Evolutionary conservation across 1,140 invertebrate species (phyloP).

Genomic region (Apis dorsata): DNA sequence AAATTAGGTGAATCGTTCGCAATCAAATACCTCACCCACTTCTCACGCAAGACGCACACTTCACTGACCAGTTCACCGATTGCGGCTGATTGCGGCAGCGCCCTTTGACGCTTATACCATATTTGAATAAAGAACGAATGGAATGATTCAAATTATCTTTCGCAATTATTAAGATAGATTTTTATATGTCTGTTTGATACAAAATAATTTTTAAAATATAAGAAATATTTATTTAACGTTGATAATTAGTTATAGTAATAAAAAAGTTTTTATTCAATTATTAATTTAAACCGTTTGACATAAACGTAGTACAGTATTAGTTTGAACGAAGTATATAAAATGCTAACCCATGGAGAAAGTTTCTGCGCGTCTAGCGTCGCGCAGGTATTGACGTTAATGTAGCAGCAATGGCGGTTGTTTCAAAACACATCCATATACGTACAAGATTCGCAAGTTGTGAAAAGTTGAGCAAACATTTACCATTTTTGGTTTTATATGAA

Average conservation of each 20-base stretch:
- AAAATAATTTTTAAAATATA: neutral
- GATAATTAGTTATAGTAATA: neutral
- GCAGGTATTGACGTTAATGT: conserved; percentile 60
- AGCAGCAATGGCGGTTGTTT: conserved; percentile 52
- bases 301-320: conserved; percentile 41
- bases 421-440: conserved; percentile 39
- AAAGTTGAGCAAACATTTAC: neutral
- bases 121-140: conserved; percentile 49
- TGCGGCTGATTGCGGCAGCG: conserved; percentile 69
- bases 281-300: conserved; percentile 4
- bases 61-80: conserved; percentile 65
- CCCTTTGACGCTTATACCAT: conserved; percentile 69
- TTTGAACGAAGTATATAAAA: conserved; percentile 46
- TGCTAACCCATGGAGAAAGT: conserved; percentile 48
- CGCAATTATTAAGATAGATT: neutral
- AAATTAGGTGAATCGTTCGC: conserved; percentile 37
- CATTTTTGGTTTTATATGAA: neutral
- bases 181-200: neutral
- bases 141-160: neutral
- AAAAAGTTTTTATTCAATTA: conserved; percentile 8
- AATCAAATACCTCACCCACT: conserved; percentile 44
- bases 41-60: conserved; percentile 55
- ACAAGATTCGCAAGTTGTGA: neutral
- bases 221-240: neutral
- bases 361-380: conserved; percentile 59